Base-by-base conservation (phyloP, 2,888 invertebrate species). In the Carcina quercana region DNA sequence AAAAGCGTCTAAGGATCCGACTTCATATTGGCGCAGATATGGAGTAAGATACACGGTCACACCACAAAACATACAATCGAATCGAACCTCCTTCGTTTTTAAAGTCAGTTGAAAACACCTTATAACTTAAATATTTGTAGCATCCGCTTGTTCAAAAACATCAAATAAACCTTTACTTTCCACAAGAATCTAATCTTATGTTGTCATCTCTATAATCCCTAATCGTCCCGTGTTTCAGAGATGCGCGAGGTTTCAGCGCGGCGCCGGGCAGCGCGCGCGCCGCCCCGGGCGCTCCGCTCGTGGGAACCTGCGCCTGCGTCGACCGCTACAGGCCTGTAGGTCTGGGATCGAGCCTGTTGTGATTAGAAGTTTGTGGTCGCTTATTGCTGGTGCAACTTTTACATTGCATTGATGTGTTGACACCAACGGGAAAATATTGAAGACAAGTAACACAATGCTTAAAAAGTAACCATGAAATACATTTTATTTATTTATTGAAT, bases 111-210 rank as follows among this genome's bases (percentile, higher is more conserved):
- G n/a, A n/a, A n/a, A n/a, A n/a, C n/a, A n/a, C n/a, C n/a, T n/a
- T n/a, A n/a, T n/a, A n/a, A n/a, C n/a, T n/a, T n/a, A n/a, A n/a
- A n/a, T n/a, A n/a, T n/a, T n/a, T n/a, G n/a, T n/a, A n/a, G n/a
- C n/a, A n/a, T n/a, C n/a, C n/a, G n/a, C n/a, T n/a, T n/a, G n/a
- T n/a, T n/a, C n/a, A n/a, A n/a, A n/a, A n/a, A n/a, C n/a, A n/a
- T n/a, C n/a, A n/a, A n/a, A n/a, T n/a, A n/a, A n/a, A n/a, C n/a
- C n/a, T n/a, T n/a, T n/a, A n/a, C n/a, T n/a, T n/a, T n/a, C n/a
- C n/a, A n/a, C n/a, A n/a, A n/a, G n/a, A 28, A 35, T 35, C 15
- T 31, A 30, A 35, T 35, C 35, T 35, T 17, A 28, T 30, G 28
- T 17, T 28, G 27, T 35, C 35, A 25, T 32, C 17, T 26, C 28